phyloP scores from a whole-genome alignment of 2,888 invertebrate genomes.

The Andrena dorsata region DNA sequence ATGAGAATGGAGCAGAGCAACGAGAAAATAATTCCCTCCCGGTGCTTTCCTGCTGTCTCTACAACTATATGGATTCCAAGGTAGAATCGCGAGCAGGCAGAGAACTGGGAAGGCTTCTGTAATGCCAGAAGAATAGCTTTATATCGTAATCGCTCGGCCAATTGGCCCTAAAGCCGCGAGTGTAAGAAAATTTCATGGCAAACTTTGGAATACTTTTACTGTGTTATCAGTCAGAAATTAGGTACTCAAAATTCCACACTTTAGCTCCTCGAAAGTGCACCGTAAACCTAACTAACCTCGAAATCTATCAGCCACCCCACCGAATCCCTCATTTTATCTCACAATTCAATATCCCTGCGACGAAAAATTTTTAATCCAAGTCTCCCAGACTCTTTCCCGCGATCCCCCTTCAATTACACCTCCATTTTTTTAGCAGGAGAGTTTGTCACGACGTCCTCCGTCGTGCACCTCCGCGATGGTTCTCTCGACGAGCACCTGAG shows the following conservation, averaged over 20 bases:
- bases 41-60: neutral
- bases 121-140: too few species aligned
- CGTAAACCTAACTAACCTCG: too few species aligned
- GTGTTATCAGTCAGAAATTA: too few species aligned
- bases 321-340: neutral
- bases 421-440: neutral
- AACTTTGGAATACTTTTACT: too few species aligned
- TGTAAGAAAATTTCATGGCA: too few species aligned
- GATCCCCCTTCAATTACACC: slow-evolving; percentile 12
- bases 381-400: neutral
- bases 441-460: slow-evolving; percentile 16
- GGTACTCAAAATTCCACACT: too few species aligned
- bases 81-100: too few species aligned
- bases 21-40: neutral
- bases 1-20: neutral
- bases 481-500: neutral
- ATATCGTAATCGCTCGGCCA: too few species aligned
- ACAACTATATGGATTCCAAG: too few species aligned
- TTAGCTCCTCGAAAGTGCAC: too few species aligned
- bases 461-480: neutral
- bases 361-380: neutral
- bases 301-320: neutral
- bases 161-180: too few species aligned
- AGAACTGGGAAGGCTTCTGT: too few species aligned
- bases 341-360: neutral